phyloP scores from a whole-genome alignment of 2,888 invertebrate species.

The Protonemura montana region DNA sequence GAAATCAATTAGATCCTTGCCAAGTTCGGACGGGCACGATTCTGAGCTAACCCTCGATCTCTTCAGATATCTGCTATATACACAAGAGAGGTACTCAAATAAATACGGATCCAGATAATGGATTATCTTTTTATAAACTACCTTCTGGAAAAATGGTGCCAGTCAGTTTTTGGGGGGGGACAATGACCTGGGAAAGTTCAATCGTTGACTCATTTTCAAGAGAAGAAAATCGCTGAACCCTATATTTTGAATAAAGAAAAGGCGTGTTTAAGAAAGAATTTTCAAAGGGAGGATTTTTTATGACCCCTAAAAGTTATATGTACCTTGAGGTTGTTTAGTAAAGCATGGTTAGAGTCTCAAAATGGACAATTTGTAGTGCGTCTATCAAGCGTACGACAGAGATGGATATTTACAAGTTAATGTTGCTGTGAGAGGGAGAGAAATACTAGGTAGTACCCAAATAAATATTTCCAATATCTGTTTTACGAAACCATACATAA shows the following conservation, averaged over 20 bases:
- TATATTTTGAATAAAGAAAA: background rate
- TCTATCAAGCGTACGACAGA: background rate
- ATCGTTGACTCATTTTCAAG: background rate
- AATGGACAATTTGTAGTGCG: background rate
- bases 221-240: background rate
- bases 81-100: slow-evolving; percentile 14
- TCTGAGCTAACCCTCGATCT: background rate
- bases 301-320: too few species aligned
- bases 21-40: background rate
- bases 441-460: background rate
- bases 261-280: background rate
- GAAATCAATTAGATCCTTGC: slow-evolving; percentile 32
- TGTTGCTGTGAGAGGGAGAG: background rate
- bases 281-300: too few species aligned
- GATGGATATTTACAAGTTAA: background rate
- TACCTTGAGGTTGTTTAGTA: background rate
- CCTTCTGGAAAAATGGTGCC: background rate
- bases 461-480: background rate
- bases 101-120: slow-evolving; percentile 21
- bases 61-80: background rate
- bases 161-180: background rate
- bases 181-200: background rate
- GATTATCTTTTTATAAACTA: background rate
- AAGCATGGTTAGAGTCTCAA: too few species aligned
- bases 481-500: background rate